These are phyloP conservation scores for Pontoporia blainvillei DNA, from an alignment of 2,113 vertebrate species.

Conservation along the genomic window DNA sequence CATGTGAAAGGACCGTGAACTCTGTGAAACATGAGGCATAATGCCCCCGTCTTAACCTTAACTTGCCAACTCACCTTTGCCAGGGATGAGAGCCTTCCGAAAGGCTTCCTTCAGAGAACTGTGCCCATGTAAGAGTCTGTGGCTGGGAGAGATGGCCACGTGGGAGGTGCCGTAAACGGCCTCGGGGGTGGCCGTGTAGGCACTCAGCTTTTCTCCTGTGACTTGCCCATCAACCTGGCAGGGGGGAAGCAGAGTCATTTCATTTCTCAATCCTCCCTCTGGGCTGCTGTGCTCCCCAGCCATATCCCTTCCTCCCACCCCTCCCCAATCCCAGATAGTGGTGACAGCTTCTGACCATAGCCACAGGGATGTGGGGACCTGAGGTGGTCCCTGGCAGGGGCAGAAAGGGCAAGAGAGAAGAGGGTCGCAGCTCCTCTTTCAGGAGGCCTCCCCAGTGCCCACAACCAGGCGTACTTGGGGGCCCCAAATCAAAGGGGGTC, in stretches of 20 bases:
- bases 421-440: rapidly evolving
- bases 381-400: background rate
- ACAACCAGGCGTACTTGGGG: background rate
- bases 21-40: rapidly evolving
- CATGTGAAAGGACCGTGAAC: rapidly evolving
- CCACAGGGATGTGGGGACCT: background rate
- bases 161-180: constrained; percentile 91
- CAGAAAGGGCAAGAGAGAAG: background rate
- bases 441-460: background rate
- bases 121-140: constrained; percentile 88
- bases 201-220: constrained; percentile 88
- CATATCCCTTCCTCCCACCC: background rate
- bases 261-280: background rate
- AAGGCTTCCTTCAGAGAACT: constrained; percentile 84
- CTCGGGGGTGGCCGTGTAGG: constrained; percentile 92
- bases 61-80: constrained; percentile 80
- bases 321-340: background rate
- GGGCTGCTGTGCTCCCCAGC: background rate
- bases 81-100: constrained; percentile 79
- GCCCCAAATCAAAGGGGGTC: rapidly evolving
- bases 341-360: background rate
- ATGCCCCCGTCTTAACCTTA: rapidly evolving
- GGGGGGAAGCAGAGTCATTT: background rate
- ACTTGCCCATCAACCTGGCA: constrained; percentile 86
- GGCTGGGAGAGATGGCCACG: constrained; percentile 88